Conservation (phyloP, 2,888 invertebrate species). For the Orchesellides sinensis region DNA sequence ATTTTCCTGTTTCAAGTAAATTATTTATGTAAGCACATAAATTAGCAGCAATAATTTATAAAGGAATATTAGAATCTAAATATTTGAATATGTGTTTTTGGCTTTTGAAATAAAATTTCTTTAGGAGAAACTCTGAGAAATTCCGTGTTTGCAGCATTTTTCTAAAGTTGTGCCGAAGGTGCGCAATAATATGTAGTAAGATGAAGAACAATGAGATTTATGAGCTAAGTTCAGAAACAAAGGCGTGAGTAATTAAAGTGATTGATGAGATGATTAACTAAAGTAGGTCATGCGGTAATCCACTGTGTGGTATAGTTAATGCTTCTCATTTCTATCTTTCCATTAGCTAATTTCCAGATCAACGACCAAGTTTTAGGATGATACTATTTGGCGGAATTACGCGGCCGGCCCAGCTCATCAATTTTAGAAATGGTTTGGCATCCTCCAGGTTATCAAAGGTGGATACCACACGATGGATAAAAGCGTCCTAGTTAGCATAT, state of each 20-base stretch:
- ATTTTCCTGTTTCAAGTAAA: no score
- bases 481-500: not conserved
- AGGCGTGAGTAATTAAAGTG: not conserved
- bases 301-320: not conserved
- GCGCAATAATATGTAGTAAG: no score
- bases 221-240: not conserved
- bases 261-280: constrained; percentile 10
- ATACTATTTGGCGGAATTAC: not conserved
- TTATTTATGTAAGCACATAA: no score
- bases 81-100: no score
- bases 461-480: not conserved
- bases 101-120: no score
- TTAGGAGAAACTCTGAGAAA: no score
- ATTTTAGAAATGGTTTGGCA: constrained; percentile 16
- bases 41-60: no score
- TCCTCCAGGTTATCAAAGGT: not conserved
- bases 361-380: not conserved
- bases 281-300: not conserved
- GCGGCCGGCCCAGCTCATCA: not conserved
- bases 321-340: no score
- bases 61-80: no score
- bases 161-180: no score
- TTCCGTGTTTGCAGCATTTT: no score
- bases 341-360: constrained; percentile 23
- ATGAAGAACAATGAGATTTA: no score